Percentiles rank a stretch among this genome's conserved stretches.
phyloP scores from a whole-genome alignment of 2,113 vertebrate species.

The Trichechus manatus region DNA sequence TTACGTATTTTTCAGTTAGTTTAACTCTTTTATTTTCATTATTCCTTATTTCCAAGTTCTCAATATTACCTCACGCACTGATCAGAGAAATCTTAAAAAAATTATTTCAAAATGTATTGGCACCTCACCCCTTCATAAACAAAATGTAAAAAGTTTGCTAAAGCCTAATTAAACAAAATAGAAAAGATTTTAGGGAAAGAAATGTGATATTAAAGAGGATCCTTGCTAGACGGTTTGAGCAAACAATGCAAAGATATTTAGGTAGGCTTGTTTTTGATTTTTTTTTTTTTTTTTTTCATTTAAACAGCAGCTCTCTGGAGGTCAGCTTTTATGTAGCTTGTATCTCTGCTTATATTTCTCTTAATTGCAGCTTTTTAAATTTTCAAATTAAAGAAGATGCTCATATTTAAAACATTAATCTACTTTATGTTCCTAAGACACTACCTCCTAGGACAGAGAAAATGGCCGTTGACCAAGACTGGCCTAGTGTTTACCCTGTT shows the following conservation, averaged over 20 bases:
- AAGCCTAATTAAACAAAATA: background rate
- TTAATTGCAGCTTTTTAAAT: constrained; percentile 21
- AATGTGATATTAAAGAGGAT: background rate
- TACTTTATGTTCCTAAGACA: constrained; percentile 81
- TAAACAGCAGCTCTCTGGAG: background rate
- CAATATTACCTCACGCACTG: background rate
- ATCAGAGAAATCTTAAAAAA: background rate
- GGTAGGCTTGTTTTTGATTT: no score
- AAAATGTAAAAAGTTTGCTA: background rate
- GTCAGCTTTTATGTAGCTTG: constrained; percentile 18
- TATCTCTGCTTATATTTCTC: constrained; percentile 1
- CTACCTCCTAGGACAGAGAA: constrained; percentile 90
- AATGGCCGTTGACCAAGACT: constrained; percentile 95
- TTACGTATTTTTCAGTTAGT: constrained; percentile 23
- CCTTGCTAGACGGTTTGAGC: background rate
- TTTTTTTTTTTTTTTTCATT: background rate
- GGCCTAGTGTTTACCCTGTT: constrained; percentile 95
- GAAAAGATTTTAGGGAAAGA: background rate
- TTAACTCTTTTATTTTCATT: background rate
- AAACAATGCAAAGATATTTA: background rate
- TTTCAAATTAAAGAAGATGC: constrained; percentile 15
- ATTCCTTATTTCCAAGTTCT: background rate
- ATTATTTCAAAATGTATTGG: constrained; percentile 14
- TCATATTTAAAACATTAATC: background rate
- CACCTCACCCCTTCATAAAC: background rate